Percentiles rank a stretch among this genome's conserved stretches.
phyloP scores from a whole-genome alignment of 2,797 vertebrate genomes.

The Argentina silus region DNA sequence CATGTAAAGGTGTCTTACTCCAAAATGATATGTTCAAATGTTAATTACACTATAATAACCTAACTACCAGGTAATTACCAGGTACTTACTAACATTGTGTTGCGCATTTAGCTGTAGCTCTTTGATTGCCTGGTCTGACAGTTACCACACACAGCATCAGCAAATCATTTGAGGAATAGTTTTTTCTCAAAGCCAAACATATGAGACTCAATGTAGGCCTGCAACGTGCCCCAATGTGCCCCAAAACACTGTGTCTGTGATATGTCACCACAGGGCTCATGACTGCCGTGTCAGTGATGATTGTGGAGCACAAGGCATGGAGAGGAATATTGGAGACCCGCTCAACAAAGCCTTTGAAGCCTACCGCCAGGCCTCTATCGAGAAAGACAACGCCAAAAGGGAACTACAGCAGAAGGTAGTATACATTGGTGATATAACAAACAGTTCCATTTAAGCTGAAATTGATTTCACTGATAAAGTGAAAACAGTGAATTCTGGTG shows the following conservation, averaged over 20 bases:
- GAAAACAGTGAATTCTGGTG: neutral
- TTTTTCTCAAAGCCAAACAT: neutral
- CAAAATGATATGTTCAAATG: too few relatives aligned
- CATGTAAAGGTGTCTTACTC: too few relatives aligned
- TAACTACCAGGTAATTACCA: too few relatives aligned
- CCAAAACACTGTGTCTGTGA: neutral
- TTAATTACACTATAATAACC: too few relatives aligned
- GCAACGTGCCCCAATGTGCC: neutral
- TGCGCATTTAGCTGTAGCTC: too few relatives aligned
- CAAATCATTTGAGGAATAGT: too few relatives aligned
- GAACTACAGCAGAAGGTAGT: conserved; percentile 90
- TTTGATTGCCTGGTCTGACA: too few relatives aligned
- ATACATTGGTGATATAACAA: conserved; percentile 7
- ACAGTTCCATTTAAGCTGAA: neutral
- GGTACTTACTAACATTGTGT: too few relatives aligned
- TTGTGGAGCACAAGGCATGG: conserved; percentile 89
- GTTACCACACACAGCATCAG: too few relatives aligned
- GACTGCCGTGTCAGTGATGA: conserved; percentile 88
- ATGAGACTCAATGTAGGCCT: neutral
- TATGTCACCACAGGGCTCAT: conserved; percentile 68
- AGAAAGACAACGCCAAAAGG: conserved; percentile 89
- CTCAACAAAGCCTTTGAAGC: conserved; percentile 99
- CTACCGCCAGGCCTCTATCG: conserved; percentile 93
- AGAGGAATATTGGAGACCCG: conserved; percentile 95
- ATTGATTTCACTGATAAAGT: too few relatives aligned